Evolutionary conservation across 2,113 vertebrate genomes (phyloP).

Genomic region (Spheniscus mendiculus): DNA sequence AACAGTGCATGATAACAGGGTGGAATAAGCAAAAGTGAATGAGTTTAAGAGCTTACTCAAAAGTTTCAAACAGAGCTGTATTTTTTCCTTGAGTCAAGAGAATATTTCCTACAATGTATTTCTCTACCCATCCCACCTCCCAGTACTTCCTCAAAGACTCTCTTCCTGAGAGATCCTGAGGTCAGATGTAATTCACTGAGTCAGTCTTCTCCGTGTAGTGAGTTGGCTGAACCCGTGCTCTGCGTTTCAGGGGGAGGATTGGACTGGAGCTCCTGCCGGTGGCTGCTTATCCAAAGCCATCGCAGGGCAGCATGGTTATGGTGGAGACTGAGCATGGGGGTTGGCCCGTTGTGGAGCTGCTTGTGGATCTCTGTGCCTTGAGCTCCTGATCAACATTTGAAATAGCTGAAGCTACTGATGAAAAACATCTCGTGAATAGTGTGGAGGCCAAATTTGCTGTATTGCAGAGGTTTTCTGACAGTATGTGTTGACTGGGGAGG

Average conservation of each 20-base stretch:
- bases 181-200: neutral
- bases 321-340: fast-evolving
- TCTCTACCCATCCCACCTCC: neutral
- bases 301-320: fast-evolving
- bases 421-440: neutral
- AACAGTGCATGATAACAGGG: neutral
- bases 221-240: neutral
- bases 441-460: neutral
- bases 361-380: neutral
- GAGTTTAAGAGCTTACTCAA: neutral
- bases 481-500: neutral
- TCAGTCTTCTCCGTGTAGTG: fast-evolving
- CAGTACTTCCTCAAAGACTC: neutral
- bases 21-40: neutral
- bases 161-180: neutral
- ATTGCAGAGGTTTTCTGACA: neutral
- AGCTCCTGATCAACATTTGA: fast-evolving
- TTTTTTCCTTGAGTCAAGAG: neutral
- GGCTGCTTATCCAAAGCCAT: fast-evolving
- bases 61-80: neutral
- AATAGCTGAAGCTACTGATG: neutral
- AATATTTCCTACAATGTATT: neutral
- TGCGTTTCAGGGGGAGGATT: neutral
- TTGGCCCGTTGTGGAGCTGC: fast-evolving
- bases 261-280: neutral